A percentile compares a stretch with the other conserved stretches of the same genome.
These are phyloP conservation scores for Albula glossodonta DNA, from an alignment of 2,113 vertebrate species.

Conservation along the genomic window DNA sequence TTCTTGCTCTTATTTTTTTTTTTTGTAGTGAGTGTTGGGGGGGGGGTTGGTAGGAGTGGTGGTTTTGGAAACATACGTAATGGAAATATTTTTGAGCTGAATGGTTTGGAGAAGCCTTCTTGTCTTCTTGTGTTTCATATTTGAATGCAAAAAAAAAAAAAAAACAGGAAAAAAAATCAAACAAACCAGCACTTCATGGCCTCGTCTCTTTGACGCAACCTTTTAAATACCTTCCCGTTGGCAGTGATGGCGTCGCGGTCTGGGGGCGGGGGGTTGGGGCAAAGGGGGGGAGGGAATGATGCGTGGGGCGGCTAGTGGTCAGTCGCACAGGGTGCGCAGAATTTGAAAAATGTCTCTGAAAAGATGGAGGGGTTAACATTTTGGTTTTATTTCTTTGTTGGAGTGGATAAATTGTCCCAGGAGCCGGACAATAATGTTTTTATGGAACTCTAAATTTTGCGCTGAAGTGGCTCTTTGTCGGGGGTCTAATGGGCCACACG, in stretches of 20 bases:
- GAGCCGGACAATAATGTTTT: slow-evolving; percentile 90
- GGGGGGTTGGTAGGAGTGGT: not conserved
- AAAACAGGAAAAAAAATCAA: slow-evolving; percentile 17
- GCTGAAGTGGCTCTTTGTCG: slow-evolving; percentile 84
- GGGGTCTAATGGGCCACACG: slow-evolving; percentile 79
- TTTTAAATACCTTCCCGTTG: slow-evolving; percentile 55
- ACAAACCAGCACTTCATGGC: slow-evolving; percentile 50
- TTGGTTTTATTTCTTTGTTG: slow-evolving; percentile 74
- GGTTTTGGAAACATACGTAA: not conserved
- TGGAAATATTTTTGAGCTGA: not conserved
- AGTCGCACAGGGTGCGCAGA: slow-evolving; percentile 54
- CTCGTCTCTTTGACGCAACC: slow-evolving; percentile 48
- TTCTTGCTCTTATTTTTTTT: slow-evolving; percentile 38
- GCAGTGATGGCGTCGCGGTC: slow-evolving; percentile 54
- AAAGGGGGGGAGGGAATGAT: slow-evolving; percentile 58
- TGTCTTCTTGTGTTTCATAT: slow-evolving; percentile 38
- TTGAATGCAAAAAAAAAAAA: slow-evolving; percentile 47
- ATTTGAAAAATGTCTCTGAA: slow-evolving; percentile 73
- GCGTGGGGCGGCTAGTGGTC: slow-evolving; percentile 52
- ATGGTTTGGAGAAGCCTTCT: slow-evolving; percentile 36
- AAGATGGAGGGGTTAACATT: slow-evolving; percentile 72
- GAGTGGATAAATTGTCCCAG: slow-evolving; percentile 81
- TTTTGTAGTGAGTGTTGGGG: slow-evolving; percentile 29
- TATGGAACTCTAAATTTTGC: slow-evolving; percentile 86
- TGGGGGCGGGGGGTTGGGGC: slow-evolving; percentile 39